A percentile compares a stretch with the other conserved stretches of the same genome.
Evolutionary conservation across 2,113 vertebrate species (phyloP).

Genomic region (Hippocampus barbouri): DNA sequence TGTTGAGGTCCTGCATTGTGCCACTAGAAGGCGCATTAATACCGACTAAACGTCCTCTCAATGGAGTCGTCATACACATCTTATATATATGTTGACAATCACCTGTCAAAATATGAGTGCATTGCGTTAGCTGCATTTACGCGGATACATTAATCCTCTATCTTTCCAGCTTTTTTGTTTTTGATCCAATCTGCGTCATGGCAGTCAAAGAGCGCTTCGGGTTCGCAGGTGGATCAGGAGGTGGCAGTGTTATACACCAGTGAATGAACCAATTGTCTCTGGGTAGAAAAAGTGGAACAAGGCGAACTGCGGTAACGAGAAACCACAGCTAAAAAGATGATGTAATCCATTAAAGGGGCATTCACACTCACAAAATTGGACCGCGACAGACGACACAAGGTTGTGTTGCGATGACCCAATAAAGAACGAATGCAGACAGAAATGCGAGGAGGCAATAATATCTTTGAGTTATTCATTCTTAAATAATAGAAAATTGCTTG

Average conservation of each 20-base stretch:
- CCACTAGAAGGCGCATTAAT: slow-evolving; percentile 47
- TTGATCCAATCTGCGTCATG: not conserved
- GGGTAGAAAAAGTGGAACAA: slow-evolving; percentile 67
- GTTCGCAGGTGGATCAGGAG: slow-evolving; percentile 42
- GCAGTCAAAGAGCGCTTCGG: slow-evolving; percentile 18
- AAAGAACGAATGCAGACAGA: not conserved
- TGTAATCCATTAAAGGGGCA: slow-evolving; percentile 67
- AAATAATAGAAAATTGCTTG: not conserved
- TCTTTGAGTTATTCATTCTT: not conserved
- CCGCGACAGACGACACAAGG: slow-evolving; percentile 18
- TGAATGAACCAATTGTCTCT: slow-evolving; percentile 71
- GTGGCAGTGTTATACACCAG: slow-evolving; percentile 59
- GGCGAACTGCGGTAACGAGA: slow-evolving; percentile 42
- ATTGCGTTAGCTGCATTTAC: slow-evolving; percentile 3
- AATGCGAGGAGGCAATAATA: not conserved
- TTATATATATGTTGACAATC: not conserved
- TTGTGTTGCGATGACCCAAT: not conserved
- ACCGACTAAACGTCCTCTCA: not conserved
- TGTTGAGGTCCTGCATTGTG: not conserved
- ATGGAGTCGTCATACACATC: not conserved
- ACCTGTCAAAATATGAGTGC: not conserved
- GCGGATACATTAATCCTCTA: not conserved
- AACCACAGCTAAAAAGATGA: slow-evolving; percentile 54
- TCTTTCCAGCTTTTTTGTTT: not conserved
- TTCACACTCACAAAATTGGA: slow-evolving; percentile 18